Percentiles rank a stretch among this genome's conserved stretches.
These are phyloP conservation scores for Stenopsyche tienmushanensis DNA, from an alignment of 1,140 invertebrate species.

Conservation along the genomic window DNA sequence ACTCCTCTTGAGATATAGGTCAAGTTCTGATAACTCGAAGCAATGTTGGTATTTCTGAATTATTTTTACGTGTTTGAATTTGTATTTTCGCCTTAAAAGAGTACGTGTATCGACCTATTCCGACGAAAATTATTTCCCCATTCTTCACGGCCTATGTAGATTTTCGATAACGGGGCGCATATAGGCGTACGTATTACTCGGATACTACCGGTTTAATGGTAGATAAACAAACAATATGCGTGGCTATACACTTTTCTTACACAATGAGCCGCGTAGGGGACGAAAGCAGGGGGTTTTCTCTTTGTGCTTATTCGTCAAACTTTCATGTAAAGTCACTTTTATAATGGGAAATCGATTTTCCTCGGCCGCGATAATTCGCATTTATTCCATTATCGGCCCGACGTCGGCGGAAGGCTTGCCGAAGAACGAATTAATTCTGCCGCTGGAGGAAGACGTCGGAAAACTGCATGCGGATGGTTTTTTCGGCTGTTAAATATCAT, in stretches of 20 bases:
- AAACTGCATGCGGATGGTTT: neutral
- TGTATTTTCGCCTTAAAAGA: too few species aligned
- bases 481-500: neutral
- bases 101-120: too few species aligned
- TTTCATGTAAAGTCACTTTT: conserved; percentile 30
- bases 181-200: neutral
- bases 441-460: too few species aligned
- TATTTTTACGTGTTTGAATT: too few species aligned
- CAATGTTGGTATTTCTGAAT: too few species aligned
- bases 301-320: conserved; percentile 3
- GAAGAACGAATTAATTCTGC: neutral
- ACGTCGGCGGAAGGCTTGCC: neutral
- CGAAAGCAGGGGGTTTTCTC: neutral
- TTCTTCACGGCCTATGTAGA: conserved; percentile 29
- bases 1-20: too few species aligned
- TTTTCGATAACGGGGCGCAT: conserved; percentile 29
- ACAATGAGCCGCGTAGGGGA: too few species aligned
- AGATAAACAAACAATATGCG: conserved; percentile 33
- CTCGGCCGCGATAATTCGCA: conserved; percentile 34
- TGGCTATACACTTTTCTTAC: neutral
- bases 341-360: conserved; percentile 31
- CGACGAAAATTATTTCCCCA: conserved; percentile 25
- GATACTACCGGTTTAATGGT: conserved; percentile 26
- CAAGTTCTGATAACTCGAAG: too few species aligned
- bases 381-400: too few species aligned